Conservation (phyloP, 2,113 vertebrate species). For the Symphodus melops region DNA sequence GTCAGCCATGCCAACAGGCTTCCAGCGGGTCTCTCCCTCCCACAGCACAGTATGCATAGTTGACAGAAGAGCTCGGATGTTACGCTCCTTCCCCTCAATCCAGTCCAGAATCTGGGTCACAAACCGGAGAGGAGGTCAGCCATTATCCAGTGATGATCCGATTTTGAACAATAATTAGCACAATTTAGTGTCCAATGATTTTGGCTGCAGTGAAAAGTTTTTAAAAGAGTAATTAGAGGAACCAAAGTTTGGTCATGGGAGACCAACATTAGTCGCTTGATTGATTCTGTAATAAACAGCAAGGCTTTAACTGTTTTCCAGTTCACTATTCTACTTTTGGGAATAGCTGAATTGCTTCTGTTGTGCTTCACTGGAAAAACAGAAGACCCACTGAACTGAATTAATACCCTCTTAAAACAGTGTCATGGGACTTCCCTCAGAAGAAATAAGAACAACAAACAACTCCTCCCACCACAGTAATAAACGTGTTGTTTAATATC, state of each 20-base stretch:
- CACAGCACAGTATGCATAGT: slow-evolving; percentile 98
- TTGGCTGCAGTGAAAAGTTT: slow-evolving; percentile 24
- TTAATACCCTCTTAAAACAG: slow-evolving; percentile 12
- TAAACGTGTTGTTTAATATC: neutral
- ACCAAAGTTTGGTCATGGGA: slow-evolving; percentile 37
- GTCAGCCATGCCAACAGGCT: slow-evolving; percentile 96
- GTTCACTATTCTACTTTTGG: slow-evolving; percentile 20
- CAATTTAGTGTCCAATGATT: slow-evolving; percentile 25
- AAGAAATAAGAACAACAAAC: slow-evolving; percentile 2
- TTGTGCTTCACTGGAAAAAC: slow-evolving; percentile 20
- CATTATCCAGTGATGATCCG: slow-evolving; percentile 13
- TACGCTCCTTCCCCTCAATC: slow-evolving; percentile 99
- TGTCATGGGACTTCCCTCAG: slow-evolving; percentile 19
- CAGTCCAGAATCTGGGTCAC: slow-evolving; percentile 92
- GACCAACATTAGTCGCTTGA: slow-evolving; percentile 20
- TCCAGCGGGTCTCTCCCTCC: slow-evolving; percentile 98
- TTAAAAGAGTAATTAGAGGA: slow-evolving; percentile 37
- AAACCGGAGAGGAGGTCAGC: slow-evolving; percentile 11
- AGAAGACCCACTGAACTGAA: neutral
- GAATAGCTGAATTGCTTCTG: slow-evolving; percentile 24
- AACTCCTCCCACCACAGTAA: neutral
- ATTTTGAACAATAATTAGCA: slow-evolving; percentile 40
- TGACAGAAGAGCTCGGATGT: slow-evolving; percentile 95
- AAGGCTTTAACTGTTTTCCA: slow-evolving; percentile 22
- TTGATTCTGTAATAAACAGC: slow-evolving; percentile 31